Evolutionary conservation across 1,140 invertebrate genomes (phyloP), one percentile per base, ranked within the genome.

Genomic region (Dryas iulia): DNA sequence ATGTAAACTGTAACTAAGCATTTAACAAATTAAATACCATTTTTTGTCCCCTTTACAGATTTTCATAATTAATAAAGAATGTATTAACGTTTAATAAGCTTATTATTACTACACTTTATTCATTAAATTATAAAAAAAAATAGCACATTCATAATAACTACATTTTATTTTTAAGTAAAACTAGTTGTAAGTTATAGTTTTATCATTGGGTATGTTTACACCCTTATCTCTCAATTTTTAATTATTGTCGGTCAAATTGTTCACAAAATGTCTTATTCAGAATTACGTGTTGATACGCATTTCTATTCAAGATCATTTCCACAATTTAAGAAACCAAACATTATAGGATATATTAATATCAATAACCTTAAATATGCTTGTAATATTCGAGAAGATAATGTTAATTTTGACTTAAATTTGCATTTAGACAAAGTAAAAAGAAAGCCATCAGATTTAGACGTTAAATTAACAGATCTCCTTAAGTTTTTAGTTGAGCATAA

Each of bases 331-430:
- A 84, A 87, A 63, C 92, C 93, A 6, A 79, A 82, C 70, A 76
- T 93, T 53, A 79, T 92, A 30, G 93, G 93, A 69, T 92, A 86
- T 67, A 94, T 89, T 59, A 93, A 92, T 74, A 58, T 93, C 3
- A 86, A 93, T 65, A 83, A 93, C 76, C 66, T 94, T 24, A 93
- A 92, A 72, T 94, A 92, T 87, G 87, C 90, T 12, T 74, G 79
- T 58, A 56, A 71, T 10, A 79, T 91, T 21, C 12, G 64, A 66
- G 73, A 87, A 30, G 62, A 77, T 72, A 82, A 84, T 59, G 86
- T 93, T 2, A 31, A 86, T 23, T 87, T 93, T 21, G 83, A 94
- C 82, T 88, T 94, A n/a, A 93, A 94, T 54, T 66, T 83, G 23
- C 91, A 91, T 30, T 74, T 85, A 23, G 73, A 89, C 7, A 72